Evolutionary conservation across 2,797 vertebrate genomes (phyloP).

Genomic region (Acrocephalus scirpaceus): DNA sequence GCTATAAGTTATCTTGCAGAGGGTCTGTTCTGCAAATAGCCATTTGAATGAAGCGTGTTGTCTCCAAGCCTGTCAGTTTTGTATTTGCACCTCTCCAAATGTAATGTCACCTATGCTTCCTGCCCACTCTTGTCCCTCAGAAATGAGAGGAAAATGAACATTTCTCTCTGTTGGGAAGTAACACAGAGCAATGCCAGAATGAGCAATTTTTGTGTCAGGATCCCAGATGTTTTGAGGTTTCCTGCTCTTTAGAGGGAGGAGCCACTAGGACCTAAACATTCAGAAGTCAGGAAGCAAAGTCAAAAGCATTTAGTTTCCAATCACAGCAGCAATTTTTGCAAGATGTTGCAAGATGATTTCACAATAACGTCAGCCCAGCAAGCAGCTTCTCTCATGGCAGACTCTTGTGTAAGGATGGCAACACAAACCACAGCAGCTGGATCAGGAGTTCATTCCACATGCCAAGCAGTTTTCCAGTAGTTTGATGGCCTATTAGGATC

Average conservation of each 20-base stretch:
- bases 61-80: not conserved
- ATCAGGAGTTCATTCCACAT: not conserved
- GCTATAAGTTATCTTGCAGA: not conserved
- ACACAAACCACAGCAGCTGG: not conserved
- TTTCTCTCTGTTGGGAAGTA: not conserved
- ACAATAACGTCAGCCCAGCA: fast-evolving
- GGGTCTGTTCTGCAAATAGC: not conserved
- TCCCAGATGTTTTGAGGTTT: not conserved
- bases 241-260: not conserved
- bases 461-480: not conserved
- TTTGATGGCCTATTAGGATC: not conserved
- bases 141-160: not conserved
- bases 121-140: not conserved
- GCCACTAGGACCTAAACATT: not conserved
- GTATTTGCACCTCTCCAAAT: not conserved
- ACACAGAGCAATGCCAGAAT: not conserved
- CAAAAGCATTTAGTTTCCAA: not conserved
- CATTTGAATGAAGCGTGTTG: not conserved
- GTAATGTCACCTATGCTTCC: not conserved
- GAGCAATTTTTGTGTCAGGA: not conserved
- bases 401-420: fast-evolving
- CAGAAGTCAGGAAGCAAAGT: not conserved
- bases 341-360: not conserved
- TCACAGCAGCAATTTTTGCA: not conserved
- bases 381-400: not conserved